Evolutionary conservation across 92 coral and sea anemone species (phyloP), one percentile per base, ranked within the genome.

Genomic region (Zoanthus solanderi): DNA sequence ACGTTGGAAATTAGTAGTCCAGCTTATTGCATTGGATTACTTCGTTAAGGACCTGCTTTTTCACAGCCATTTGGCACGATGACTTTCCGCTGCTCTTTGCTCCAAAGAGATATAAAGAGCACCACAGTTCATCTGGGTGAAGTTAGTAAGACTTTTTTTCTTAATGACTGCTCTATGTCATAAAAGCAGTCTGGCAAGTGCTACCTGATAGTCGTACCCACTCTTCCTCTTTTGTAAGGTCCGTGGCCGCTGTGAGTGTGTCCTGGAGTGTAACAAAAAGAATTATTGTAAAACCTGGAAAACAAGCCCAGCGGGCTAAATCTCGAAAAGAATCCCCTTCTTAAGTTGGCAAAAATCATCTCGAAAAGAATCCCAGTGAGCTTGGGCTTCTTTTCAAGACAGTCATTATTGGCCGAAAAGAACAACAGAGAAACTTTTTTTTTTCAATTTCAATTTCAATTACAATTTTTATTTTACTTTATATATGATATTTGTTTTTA

Each of bases 161-260:
- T 44, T 66, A 34, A 8, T 65, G 75, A 81, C 85, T 81, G 85
- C 85, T 66, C 54, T 57, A 58, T n/a, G 7, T 4, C 18, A 45
- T 28, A 80, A 74, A 80, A 81, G 74, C 85, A 81, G 85, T 81
- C 75, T 10, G 75, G 44, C 74, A n/a, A 66, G 44, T 88, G 84
- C 92, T 91, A 91, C 74, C 94, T 91, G 58, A 91, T 91, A 29
- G 94, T 18, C 14, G 85, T 83, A 7, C 92, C 94, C 91, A 91
- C 79, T 88, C 94, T 84, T 42, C 94, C 94, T 91, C 94, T 88
- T 78, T 90, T 84, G 82, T 91, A 91, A 17, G 91, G 34, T 45
- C 85, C 85, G 75, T 91, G 91, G 71, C 87, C 73, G 30, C 81
- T 63, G 29, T 91, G 94, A 30, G 92, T 78, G 60, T 87, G 89